phyloP scores from a whole-genome alignment of 2,113 vertebrate species.

The Malaclemys terrapin region DNA sequence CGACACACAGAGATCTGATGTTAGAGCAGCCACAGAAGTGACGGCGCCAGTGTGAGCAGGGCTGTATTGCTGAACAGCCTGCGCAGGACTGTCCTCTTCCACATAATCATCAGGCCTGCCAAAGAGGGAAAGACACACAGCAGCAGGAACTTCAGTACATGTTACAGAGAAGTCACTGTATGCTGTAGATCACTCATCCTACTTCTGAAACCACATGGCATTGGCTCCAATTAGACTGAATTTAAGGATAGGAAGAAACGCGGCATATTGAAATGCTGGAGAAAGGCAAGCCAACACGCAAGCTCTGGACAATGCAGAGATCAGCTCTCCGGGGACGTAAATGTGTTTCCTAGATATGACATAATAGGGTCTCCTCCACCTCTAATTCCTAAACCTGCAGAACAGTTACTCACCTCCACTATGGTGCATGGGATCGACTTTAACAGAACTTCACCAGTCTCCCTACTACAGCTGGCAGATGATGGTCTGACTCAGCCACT shows the following conservation, averaged over 20 bases:
- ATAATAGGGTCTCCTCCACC: not conserved
- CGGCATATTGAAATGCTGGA: not conserved
- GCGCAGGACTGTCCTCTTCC: constrained; percentile 66
- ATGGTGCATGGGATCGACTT: not conserved
- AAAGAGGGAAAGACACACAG: constrained; percentile 16
- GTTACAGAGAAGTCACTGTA: accelerated
- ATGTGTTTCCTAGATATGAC: accelerated
- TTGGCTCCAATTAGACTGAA: accelerated
- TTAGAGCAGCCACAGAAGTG: constrained; percentile 86
- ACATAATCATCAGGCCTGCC: constrained; percentile 78
- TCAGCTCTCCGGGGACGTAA: not conserved
- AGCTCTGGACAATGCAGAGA: not conserved
- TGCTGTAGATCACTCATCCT: not conserved
- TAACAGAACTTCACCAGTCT: not conserved
- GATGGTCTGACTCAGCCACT: not conserved
- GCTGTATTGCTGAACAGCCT: constrained; percentile 76
- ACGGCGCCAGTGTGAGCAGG: constrained; percentile 84
- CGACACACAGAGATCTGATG: constrained; percentile 89
- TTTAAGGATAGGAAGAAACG: not conserved
- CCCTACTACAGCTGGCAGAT: not conserved
- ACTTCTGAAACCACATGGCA: not conserved
- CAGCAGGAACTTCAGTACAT: accelerated
- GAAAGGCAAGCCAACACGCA: not conserved
- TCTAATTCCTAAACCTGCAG: not conserved
- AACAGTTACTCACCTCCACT: not conserved